These are phyloP conservation scores for Coilia nasus DNA, from an alignment of 2,797 vertebrate genomes.

Conservation along the genomic window DNA sequence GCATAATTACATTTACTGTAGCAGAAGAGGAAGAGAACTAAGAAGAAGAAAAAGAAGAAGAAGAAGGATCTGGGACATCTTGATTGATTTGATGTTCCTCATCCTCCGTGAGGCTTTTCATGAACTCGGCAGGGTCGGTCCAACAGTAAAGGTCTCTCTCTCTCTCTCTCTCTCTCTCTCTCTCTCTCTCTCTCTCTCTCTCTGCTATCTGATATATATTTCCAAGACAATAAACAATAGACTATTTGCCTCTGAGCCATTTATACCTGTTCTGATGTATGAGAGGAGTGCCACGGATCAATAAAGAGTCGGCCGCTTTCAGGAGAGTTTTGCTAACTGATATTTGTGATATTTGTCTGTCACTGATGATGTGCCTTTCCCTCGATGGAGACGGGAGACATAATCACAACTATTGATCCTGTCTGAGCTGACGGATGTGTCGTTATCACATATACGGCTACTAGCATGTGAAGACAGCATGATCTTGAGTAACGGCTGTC, in stretches of 20 bases:
- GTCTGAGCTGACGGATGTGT: slow-evolving; percentile 98
- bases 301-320: slow-evolving; percentile 93
- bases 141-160: slow-evolving; percentile 88
- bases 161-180: slow-evolving; percentile 67
- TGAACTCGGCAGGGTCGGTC: slow-evolving; percentile 91
- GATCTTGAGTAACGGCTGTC: neutral
- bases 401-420: slow-evolving; percentile 98
- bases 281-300: slow-evolving; percentile 97
- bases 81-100: slow-evolving; percentile 80
- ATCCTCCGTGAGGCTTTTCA: slow-evolving; percentile 88
- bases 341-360: slow-evolving; percentile 94
- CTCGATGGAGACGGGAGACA: slow-evolving; percentile 91
- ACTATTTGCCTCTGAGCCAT: slow-evolving; percentile 97
- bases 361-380: slow-evolving; percentile 96
- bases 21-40: neutral
- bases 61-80: slow-evolving; percentile 55
- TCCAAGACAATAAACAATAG: slow-evolving; percentile 95
- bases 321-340: slow-evolving; percentile 73
- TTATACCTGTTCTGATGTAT: slow-evolving; percentile 98
- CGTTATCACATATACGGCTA: slow-evolving; percentile 75
- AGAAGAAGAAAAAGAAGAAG: slow-evolving; percentile 11
- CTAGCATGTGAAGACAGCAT: neutral
- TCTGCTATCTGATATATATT: slow-evolving; percentile 85
- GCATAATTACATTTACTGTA: neutral
- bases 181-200: slow-evolving; percentile 24